These are phyloP conservation scores for Rhodeus uyekii DNA, from an alignment of 2,797 vertebrate species.

Conservation along the genomic window DNA sequence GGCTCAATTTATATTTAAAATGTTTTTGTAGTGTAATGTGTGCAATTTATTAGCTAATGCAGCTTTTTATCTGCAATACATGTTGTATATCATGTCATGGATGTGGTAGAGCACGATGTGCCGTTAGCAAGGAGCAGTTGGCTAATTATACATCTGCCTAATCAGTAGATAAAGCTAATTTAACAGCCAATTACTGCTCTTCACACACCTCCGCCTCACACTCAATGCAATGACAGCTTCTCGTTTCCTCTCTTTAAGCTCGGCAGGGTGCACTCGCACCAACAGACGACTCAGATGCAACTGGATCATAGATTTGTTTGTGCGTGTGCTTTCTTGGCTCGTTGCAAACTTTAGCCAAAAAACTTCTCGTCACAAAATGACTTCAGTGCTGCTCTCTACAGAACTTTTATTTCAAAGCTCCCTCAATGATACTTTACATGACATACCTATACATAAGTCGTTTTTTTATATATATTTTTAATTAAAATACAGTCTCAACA, in stretches of 20 bases:
- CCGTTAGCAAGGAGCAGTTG: slow-evolving; percentile 41
- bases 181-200: slow-evolving; percentile 47
- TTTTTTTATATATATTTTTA: too few species aligned
- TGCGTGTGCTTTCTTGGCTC: neutral
- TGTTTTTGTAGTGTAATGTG: neutral
- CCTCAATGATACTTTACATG: neutral
- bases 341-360: neutral
- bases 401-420: neutral
- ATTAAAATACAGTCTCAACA: neutral
- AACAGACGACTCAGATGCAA: neutral
- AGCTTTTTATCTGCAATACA: slow-evolving; percentile 22
- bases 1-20: neutral
- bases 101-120: slow-evolving; percentile 2
- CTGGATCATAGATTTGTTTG: slow-evolving; percentile 3
- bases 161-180: slow-evolving; percentile 49
- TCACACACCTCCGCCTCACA: slow-evolving; percentile 44
- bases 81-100: slow-evolving; percentile 2
- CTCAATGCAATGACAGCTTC: slow-evolving; percentile 21
- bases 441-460: too few species aligned
- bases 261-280: slow-evolving; percentile 21
- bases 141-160: slow-evolving; percentile 48
- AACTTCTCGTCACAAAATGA: too few species aligned
- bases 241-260: slow-evolving; percentile 22
- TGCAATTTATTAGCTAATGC: neutral
- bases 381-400: neutral